Percentiles rank a stretch among this genome's conserved stretches.
Conservation (phyloP, 2,888 invertebrate genomes). For the Eristalis arbustorum region DNA sequence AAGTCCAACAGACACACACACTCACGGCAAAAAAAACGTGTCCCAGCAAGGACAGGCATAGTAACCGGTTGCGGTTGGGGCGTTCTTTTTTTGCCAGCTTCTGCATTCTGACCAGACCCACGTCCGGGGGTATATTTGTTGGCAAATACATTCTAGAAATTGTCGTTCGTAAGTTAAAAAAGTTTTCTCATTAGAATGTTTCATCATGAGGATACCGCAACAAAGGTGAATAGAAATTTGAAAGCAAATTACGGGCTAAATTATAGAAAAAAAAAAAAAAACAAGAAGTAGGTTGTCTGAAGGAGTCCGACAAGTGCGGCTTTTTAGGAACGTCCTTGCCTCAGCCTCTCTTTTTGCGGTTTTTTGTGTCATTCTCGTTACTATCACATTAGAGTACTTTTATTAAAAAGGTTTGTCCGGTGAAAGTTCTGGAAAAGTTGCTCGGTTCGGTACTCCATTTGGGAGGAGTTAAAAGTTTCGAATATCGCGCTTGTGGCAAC, state of each 20-base stretch:
- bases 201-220: conserved; percentile 34
- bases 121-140: not conserved
- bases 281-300: not conserved
- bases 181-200: conserved; percentile 55
- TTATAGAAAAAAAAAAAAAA: not conserved
- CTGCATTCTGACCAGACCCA: conserved; percentile 2
- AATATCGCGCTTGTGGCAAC: not conserved
- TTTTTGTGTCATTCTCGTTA: not conserved
- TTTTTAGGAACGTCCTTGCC: not conserved
- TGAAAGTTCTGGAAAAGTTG: not conserved
- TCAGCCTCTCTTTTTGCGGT: not conserved
- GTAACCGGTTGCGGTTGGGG: not conserved
- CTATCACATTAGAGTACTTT: conserved; percentile 4
- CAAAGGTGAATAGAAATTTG: conserved; percentile 32
- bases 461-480: not conserved
- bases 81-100: not conserved
- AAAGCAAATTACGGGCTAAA: conserved; percentile 22
- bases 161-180: conserved; percentile 34
- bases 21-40: not conserved
- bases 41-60: not conserved
- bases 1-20: not conserved
- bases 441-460: not conserved
- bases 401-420: conserved; percentile 10
- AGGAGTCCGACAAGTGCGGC: not conserved
- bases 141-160: conserved; percentile 31